These are phyloP conservation scores for Pleuronectes platessa DNA, from an alignment of 2,113 vertebrate species.

Conservation along the genomic window DNA sequence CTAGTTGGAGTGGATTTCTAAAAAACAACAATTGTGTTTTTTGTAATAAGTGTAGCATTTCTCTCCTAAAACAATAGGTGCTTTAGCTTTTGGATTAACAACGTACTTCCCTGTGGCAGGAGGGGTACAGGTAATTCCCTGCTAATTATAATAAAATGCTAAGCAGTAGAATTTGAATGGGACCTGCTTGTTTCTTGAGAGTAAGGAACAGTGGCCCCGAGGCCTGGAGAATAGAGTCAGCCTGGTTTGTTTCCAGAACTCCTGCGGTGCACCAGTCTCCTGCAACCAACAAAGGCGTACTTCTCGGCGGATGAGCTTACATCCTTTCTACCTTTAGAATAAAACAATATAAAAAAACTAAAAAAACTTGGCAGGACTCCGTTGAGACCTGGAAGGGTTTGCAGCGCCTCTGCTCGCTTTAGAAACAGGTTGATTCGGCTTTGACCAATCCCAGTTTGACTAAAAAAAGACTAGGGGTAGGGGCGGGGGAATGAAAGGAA, in stretches of 20 bases:
- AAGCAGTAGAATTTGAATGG: conserved; percentile 62
- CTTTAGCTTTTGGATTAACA: conserved; percentile 33
- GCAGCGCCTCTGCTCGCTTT: conserved; percentile 54
- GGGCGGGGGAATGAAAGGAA: conserved; percentile 28
- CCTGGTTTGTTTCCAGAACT: conserved; percentile 72
- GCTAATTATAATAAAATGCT: conserved; percentile 68
- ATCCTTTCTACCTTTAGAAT: conserved; percentile 56
- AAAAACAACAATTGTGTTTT: conserved; percentile 18
- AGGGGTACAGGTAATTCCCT: conserved; percentile 62
- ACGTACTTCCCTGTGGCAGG: conserved; percentile 28
- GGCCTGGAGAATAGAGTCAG: conserved; percentile 59
- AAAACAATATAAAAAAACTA: conserved; percentile 11
- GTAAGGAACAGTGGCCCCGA: conserved; percentile 43
- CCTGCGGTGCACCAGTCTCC: conserved; percentile 71
- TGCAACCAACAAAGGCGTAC: conserved; percentile 67
- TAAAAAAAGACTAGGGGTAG: conserved; percentile 37
- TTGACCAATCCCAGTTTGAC: conserved; percentile 61
- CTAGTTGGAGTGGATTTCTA: conserved; percentile 14
- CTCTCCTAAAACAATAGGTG: conserved; percentile 20
- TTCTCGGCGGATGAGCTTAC: conserved; percentile 55
- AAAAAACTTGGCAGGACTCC: conserved; percentile 65
- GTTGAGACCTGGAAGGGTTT: conserved; percentile 62
- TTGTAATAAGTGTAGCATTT: conserved; percentile 44
- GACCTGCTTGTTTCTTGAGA: conserved; percentile 56
- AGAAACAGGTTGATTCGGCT: conserved; percentile 74